Conservation (phyloP, 2,888 invertebrate genomes). For the Sarcophaga variegata region DNA sequence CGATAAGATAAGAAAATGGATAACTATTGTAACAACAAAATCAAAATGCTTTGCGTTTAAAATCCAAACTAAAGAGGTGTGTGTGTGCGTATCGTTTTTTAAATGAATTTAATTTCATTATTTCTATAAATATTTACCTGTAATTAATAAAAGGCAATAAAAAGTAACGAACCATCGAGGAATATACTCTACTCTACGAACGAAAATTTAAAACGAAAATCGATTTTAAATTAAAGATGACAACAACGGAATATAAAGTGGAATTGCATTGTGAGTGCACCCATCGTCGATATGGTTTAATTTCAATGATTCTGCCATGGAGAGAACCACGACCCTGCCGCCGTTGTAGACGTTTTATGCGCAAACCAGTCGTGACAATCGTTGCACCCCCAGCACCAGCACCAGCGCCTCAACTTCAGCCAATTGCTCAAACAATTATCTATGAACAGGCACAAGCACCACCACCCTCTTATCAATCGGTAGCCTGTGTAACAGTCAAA, state of each 20-base stretch:
- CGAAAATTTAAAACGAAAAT: not conserved
- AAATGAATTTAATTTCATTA: not conserved
- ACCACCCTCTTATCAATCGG: constrained; percentile 56
- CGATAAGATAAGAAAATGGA: constrained; percentile 14
- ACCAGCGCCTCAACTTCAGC: constrained; percentile 26
- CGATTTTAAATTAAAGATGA: constrained; percentile 7
- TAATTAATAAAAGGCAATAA: not conserved
- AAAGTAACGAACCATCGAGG: not conserved
- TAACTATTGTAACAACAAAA: not conserved
- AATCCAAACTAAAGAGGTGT: too few species aligned
- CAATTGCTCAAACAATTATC: constrained; percentile 31
- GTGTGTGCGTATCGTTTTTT: not conserved
- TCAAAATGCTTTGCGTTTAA: too few species aligned
- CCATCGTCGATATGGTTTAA: constrained; percentile 71
- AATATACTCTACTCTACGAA: not conserved
- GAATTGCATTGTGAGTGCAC: constrained; percentile 73
- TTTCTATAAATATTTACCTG: constrained; percentile 6
- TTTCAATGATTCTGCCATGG: constrained; percentile 70
- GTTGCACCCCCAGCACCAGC: constrained; percentile 66
- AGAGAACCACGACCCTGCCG: constrained; percentile 73
- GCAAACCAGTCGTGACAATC: constrained; percentile 70
- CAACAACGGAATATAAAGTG: constrained; percentile 66
- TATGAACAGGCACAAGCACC: constrained; percentile 65
- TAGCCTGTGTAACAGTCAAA: constrained; percentile 32
- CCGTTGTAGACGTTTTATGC: constrained; percentile 71